Evolutionary conservation across 2,113 vertebrate genomes (phyloP), one percentile per base, ranked within the genome.

Genomic region (Ginglymostoma cirratum): DNA sequence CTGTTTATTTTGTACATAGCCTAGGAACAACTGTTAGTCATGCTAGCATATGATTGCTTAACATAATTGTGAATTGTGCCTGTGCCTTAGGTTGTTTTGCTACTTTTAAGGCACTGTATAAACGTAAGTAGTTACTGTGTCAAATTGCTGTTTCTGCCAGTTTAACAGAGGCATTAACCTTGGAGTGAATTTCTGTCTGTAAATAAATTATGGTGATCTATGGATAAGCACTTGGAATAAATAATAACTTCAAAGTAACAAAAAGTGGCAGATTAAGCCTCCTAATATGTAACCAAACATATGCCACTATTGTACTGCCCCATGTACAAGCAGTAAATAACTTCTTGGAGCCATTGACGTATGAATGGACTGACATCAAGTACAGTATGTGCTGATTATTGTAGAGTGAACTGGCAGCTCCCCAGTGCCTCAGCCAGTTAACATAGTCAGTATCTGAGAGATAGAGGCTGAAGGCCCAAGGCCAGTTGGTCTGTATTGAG

Each of bases 281-380:
- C 30, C 48, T 55, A 89, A 89, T 89, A 52, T 83, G 48, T 89
- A 89, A 89, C 86, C 23, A 55, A 52, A 8, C 86, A 14, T 27
- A 89, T 89, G 86, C 23, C 48, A 21, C 48, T 52, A 27, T 52
- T 89, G 21, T 89, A 4, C 17, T 83, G 38, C 80, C 80, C 80
- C 80, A 83, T 83, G 38, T 38, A 83, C 80, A 83, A 19, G 38
- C 48, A 89, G 23, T 55, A 89, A 52, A 52, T 55, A 89, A 89
- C 48, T 24, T 83, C 17, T 48, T 89, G 24, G 48, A 55, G 2
- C 55, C 27, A 10, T 55, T 89, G 86, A 89, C 19, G 14, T 45
- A 42, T 83, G 80, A 83, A 83, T 83, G 80, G 80, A 83, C 45
- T 89, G 48, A 55, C 86, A 89, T 30, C 86, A 45, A 83, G 80